These are phyloP conservation scores for Agrotis puta DNA, from an alignment of 2,888 invertebrate genomes.

Conservation along the genomic window DNA sequence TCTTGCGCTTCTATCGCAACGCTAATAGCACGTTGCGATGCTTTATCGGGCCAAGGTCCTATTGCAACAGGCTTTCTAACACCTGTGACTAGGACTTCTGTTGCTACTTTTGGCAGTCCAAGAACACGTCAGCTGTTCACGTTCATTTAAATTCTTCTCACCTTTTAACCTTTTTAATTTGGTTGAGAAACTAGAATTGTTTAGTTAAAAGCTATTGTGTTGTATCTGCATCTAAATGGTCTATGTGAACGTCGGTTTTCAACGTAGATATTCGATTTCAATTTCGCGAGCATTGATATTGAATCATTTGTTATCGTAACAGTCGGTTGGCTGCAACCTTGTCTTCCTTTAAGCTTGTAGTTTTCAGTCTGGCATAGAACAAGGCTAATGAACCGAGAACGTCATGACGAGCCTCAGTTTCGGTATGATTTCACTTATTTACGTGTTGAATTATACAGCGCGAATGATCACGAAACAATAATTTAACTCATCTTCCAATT, in stretches of 20 bases:
- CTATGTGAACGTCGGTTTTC: slow-evolving; percentile 49
- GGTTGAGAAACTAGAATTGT: slow-evolving; percentile 77
- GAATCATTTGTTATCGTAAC: slow-evolving; percentile 80
- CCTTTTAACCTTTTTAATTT: slow-evolving; percentile 85
- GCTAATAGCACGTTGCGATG: slow-evolving; percentile 84
- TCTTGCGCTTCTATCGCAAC: slow-evolving; percentile 85
- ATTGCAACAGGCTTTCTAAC: slow-evolving; percentile 88
- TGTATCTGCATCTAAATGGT: slow-evolving; percentile 49
- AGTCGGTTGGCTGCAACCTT: slow-evolving; percentile 83
- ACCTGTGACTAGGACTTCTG: slow-evolving; percentile 82
- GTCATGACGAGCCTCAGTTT: slow-evolving; percentile 77
- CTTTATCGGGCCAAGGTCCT: slow-evolving; percentile 86
- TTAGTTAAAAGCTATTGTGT: slow-evolving; percentile 75
- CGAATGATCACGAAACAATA: slow-evolving; percentile 78
- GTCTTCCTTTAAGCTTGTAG: slow-evolving; percentile 79
- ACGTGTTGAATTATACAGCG: slow-evolving; percentile 75
- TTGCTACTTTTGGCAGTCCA: slow-evolving; percentile 76
- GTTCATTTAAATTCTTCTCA: slow-evolving; percentile 85
- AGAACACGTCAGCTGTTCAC: slow-evolving; percentile 73
- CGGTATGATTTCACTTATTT: slow-evolving; percentile 85
- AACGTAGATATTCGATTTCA: slow-evolving; percentile 53
- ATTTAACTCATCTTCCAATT: slow-evolving; percentile 76
- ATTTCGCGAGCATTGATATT: slow-evolving; percentile 71
- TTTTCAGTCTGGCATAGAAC: slow-evolving; percentile 82
- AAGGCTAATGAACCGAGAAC: slow-evolving; percentile 82